Evolutionary conservation across 2,113 vertebrate species (phyloP).

Genomic region (Martes martes): DNA sequence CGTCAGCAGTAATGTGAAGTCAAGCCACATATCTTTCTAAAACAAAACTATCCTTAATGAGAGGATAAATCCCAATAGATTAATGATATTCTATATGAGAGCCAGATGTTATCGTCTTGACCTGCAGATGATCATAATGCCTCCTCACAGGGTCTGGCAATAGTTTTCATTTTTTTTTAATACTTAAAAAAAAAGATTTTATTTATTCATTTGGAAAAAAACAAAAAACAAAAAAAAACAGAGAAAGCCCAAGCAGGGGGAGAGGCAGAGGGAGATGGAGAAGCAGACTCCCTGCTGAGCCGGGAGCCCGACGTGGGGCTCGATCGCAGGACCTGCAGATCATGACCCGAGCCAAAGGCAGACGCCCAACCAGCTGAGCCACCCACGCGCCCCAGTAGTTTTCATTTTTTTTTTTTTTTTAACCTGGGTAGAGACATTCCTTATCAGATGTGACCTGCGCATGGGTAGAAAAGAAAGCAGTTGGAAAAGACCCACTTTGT

Average conservation of each 20-base stretch:
- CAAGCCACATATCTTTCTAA: not conserved
- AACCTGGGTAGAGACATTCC: not conserved
- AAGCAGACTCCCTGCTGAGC: too few species aligned
- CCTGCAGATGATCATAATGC: not conserved
- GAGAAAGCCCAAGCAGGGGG: too few species aligned
- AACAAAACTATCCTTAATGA: not conserved
- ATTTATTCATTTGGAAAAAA: too few species aligned
- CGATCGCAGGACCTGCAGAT: too few species aligned
- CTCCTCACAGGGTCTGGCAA: not conserved
- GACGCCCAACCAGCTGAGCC: too few species aligned
- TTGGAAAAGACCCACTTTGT: not conserved
- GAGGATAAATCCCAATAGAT: not conserved
- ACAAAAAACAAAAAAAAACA: too few species aligned
- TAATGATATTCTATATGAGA: not conserved
- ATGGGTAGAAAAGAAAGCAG: not conserved
- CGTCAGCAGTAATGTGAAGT: not conserved
- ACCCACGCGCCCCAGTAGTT: not conserved
- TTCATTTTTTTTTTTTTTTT: not conserved
- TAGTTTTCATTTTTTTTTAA: not conserved
- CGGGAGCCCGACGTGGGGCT: too few species aligned
- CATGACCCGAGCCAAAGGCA: too few species aligned
- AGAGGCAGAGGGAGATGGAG: too few species aligned
- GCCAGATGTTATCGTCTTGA: not conserved
- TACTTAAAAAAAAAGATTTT: too few species aligned
- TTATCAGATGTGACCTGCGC: not conserved